Evolutionary conservation across 2,113 vertebrate species (phyloP).

Genomic region (cat (Felis catus)): F.catus_Fca126_mat1.0 CM031413.1:89365001-89365500

Average conservation of each 20-base stretch:
- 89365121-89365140: background rate
- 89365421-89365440: background rate
- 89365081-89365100: background rate
- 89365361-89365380: background rate
- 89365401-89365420: background rate
- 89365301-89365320: background rate
- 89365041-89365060: background rate
- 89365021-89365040: background rate
- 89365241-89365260: background rate
- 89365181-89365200: background rate
- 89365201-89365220: background rate
- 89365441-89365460: background rate
- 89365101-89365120: background rate
- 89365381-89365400: background rate
- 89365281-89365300: background rate
- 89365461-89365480: background rate
- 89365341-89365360: background rate
- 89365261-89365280: background rate
- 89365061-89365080: background rate
- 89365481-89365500: background rate
- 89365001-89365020: background rate
- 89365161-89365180: background rate
- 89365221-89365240: background rate
- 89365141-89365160: background rate
- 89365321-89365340: background rate